Percentiles rank a stretch among this genome's conserved stretches.
Evolutionary conservation across 2,888 invertebrate genomes (phyloP).

Genomic region (Heliconius hortense): DNA sequence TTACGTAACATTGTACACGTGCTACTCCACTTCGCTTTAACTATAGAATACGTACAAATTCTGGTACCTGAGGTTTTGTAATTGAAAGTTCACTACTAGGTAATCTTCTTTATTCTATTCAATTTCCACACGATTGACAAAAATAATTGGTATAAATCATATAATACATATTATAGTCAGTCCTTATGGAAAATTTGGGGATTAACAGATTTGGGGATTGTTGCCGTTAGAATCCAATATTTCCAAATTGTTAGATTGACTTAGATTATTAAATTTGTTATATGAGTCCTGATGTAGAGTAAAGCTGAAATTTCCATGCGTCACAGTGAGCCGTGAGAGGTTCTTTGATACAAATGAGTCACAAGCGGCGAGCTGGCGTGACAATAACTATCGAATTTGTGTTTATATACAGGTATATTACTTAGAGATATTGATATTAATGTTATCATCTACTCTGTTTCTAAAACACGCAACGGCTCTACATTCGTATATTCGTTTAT

Average conservation of each 20-base stretch:
- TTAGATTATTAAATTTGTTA: background rate
- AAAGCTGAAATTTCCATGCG: background rate
- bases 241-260: background rate
- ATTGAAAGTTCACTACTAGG: slow-evolving; percentile 7
- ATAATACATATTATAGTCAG: background rate
- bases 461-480: no score
- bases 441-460: no score
- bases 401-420: background rate
- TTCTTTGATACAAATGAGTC: background rate
- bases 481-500: no score
- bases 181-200: background rate
- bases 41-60: slow-evolving; percentile 9
- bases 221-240: background rate
- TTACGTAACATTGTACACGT: slow-evolving; percentile 41
- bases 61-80: background rate
- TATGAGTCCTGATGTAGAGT: background rate
- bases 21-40: slow-evolving; percentile 29
- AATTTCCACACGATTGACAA: background rate
- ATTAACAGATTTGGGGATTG: no score
- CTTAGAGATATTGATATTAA: background rate
- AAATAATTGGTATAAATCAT: background rate
- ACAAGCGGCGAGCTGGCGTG: background rate
- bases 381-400: background rate
- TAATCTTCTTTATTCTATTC: background rate
- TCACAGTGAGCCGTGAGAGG: background rate